Conservation (phyloP, 2,888 invertebrate genomes). For the Drosophila neoperkinsi region DNA sequence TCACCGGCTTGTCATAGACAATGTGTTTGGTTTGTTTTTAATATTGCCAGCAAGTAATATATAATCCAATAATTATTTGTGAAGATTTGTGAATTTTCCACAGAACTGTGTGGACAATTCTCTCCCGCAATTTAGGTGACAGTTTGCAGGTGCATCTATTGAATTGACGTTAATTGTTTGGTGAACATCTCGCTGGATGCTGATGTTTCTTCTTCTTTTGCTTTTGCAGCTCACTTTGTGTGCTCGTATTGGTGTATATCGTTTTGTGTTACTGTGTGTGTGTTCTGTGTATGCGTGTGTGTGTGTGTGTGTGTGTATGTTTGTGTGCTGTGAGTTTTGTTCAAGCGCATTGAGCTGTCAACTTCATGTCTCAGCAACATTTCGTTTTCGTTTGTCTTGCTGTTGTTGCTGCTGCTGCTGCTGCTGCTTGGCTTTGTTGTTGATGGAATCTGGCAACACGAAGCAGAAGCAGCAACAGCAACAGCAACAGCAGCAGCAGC, state of each 20-base stretch:
- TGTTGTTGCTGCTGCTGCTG: constrained; percentile 47
- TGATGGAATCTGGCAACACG: constrained; percentile 75
- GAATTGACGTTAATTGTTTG: constrained; percentile 37
- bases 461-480: constrained; percentile 46
- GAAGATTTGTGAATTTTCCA: not conserved
- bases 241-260: constrained; percentile 37
- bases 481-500: constrained; percentile 19
- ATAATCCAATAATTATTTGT: not conserved
- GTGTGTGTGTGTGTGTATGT: constrained; percentile 23
- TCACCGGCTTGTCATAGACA: not conserved
- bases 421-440: constrained; percentile 63
- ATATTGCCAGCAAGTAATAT: not conserved
- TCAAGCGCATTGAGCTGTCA: constrained; percentile 84
- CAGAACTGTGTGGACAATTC: not conserved
- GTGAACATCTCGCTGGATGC: constrained; percentile 25
- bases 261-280: constrained; percentile 25
- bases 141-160: constrained; percentile 37
- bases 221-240: constrained; percentile 51
- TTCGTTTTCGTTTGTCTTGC: constrained; percentile 77
- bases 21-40: not conserved
- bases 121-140: not conserved
- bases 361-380: constrained; percentile 82
- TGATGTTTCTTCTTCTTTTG: constrained; percentile 47
- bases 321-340: constrained; percentile 69
- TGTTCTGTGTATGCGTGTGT: constrained; percentile 8